Evolutionary conservation across 1,140 invertebrate species (phyloP).

Genomic region (Drosophila nasuta): DNA sequence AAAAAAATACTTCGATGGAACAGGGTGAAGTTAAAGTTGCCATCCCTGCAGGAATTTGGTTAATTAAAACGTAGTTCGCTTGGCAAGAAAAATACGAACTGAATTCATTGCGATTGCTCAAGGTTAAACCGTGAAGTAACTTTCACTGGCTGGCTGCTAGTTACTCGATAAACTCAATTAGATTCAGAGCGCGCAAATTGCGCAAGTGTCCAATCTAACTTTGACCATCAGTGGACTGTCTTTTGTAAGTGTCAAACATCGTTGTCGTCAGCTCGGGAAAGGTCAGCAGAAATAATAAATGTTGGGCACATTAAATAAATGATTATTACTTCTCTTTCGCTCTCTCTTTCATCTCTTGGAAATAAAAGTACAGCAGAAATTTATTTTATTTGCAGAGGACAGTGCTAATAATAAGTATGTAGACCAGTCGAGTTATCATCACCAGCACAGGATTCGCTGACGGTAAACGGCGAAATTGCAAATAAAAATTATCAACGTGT

Average conservation of each 20-base stretch:
- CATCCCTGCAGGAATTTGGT: not conserved
- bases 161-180: conserved; percentile 67
- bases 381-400: conserved; percentile 73
- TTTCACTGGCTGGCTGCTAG: not conserved
- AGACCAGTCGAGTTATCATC: conserved; percentile 10
- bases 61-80: not conserved
- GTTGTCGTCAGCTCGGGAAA: conserved; percentile 13
- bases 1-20: not conserved
- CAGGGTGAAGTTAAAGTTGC: not conserved
- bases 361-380: conserved; percentile 72
- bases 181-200: conserved; percentile 71
- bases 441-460: conserved; percentile 29
- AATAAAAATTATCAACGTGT: conserved; percentile 83
- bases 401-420: not conserved
- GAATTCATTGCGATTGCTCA: conserved; percentile 1
- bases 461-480: conserved; percentile 38
- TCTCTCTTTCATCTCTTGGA: conserved; percentile 12
- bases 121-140: not conserved
- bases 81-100: not conserved
- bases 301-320: conserved; percentile 76
- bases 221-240: conserved; percentile 62
- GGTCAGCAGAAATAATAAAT: conserved; percentile 78
- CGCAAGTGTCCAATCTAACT: conserved; percentile 81
- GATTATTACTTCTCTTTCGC: conserved; percentile 61
- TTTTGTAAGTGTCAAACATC: conserved; percentile 1